Base-by-base conservation (phyloP, 2,113 vertebrate genomes). In the Panthera uncia region DNA sequence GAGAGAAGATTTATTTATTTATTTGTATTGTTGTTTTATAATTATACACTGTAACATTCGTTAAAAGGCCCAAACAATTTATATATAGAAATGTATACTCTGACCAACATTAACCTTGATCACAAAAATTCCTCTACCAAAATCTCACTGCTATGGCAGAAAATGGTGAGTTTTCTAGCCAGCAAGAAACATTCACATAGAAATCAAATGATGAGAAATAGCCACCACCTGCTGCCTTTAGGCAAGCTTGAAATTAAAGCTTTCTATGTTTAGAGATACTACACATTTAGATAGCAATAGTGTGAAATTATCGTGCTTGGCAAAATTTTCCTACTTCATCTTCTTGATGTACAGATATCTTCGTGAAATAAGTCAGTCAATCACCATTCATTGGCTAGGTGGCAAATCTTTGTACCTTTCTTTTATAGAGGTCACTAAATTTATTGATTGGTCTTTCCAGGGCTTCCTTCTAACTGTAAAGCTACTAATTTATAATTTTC, bases 171-270 rank as follows among this genome's bases (percentile, higher is more conserved):
- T 83, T 33, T 90, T 33, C 23, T 74, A 74, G 33, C 23, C 93
- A 50, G 83, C 55, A 91, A 96, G 65, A 92, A 74, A 74, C n/a
- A 74, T 19, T 97, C 66, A 69, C 21, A 21, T 57, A 78, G 63
- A 92, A 97, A 91, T 5, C 7, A 89, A 94, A 61, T 94, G 41
- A 80, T 95, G 90, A 95, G 27, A 88, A 83, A 19, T 65, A 88
- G 38, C 45, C 7, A 65, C 69, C 80, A 97, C 94, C 92, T 97
- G 94, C 74, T 97, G 92, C 87, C 92, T 98, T 83, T 79, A 96
- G 65, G 71, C 68, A 88, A 84, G 86, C 23, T 82, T 50, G 91
- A 69, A 95, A 90, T 85, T 38, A 68, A 85, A 87, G 33, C 68
- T 89, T 79, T 80, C 86, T 89, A 36, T 91, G 31, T 89, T 97